Conservation (phyloP, 2,888 invertebrate genomes). For the Mylabris sibirica region DNA sequence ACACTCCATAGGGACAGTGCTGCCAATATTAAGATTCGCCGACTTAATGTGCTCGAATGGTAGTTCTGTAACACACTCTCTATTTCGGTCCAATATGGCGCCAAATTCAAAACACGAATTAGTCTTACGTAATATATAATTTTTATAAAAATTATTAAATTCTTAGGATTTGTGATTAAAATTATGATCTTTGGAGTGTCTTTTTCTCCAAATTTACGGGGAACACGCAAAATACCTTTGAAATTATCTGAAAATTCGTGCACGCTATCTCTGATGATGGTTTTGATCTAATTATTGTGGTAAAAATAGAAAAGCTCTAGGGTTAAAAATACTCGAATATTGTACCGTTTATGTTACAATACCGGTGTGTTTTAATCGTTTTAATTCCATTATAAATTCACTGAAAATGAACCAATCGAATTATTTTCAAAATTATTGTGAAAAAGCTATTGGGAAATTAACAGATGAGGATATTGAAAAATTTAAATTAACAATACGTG, state of each 20-base stretch:
- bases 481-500: conserved; percentile 69
- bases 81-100: background rate
- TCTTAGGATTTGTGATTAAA: background rate
- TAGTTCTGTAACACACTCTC: too few relatives aligned
- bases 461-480: conserved; percentile 68
- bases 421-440: conserved; percentile 71
- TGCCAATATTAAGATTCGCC: too few relatives aligned
- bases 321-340: background rate
- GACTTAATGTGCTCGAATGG: too few relatives aligned
- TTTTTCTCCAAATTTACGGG: background rate
- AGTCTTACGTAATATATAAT: background rate
- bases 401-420: conserved; percentile 22
- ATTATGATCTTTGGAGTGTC: background rate
- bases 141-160: background rate
- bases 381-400: background rate
- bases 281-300: background rate
- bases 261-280: background rate
- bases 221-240: background rate
- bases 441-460: conserved; percentile 60
- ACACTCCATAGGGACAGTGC: too few relatives aligned
- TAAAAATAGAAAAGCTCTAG: conserved; percentile 9
- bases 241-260: background rate
- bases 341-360: background rate
- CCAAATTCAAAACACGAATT: background rate
- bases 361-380: background rate